Evolutionary conservation across 2,113 vertebrate species (phyloP).

Genomic region (Hymenochirus boettgeri): DNA sequence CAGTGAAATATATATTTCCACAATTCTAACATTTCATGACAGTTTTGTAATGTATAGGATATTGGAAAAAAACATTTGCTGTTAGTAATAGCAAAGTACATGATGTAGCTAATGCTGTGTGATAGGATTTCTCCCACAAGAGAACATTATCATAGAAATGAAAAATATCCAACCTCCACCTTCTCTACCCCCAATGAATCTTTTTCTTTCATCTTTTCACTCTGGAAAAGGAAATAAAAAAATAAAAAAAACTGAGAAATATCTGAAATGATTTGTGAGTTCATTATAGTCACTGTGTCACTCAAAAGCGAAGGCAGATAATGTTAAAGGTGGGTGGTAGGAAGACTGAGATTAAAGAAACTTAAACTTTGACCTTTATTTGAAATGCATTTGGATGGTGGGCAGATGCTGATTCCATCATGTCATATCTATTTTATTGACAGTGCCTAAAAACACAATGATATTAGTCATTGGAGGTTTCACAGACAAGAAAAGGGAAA

Average conservation of each 20-base stretch:
- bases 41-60: neutral
- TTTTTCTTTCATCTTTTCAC: constrained; percentile 6
- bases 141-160: constrained; percentile 27
- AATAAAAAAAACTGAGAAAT: constrained; percentile 10
- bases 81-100: neutral
- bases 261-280: constrained; percentile 12
- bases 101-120: constrained; percentile 14
- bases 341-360: neutral
- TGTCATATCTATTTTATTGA: too few relatives aligned
- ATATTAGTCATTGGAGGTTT: too few relatives aligned
- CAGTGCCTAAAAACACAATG: too few relatives aligned
- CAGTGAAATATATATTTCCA: constrained; percentile 9
- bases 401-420: too few relatives aligned
- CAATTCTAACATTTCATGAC: constrained; percentile 8
- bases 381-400: too few relatives aligned
- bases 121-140: constrained; percentile 14
- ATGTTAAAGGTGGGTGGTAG: neutral
- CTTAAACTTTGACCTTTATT: too few relatives aligned
- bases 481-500: too few relatives aligned
- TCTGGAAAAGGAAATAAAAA: neutral
- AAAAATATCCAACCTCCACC: constrained; percentile 14
- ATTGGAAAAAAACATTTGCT: constrained; percentile 2
- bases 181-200: neutral
- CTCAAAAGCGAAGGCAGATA: neutral
- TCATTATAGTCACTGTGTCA: constrained; percentile 9